Conservation (phyloP, 2,797 vertebrate species). For the Melanotaenia boesemani region DNA sequence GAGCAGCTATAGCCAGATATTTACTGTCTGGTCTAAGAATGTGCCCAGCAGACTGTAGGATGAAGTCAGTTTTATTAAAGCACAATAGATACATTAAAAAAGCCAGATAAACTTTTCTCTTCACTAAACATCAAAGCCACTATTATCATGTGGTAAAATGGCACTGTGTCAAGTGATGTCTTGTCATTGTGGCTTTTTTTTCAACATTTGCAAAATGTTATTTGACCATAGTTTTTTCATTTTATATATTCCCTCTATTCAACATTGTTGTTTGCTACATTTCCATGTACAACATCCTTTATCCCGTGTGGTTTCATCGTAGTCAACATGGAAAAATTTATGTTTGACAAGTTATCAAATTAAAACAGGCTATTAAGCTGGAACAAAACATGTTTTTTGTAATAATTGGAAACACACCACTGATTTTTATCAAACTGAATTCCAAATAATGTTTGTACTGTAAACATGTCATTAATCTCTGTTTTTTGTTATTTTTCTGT, state of each 20-base stretch:
- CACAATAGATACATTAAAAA: conserved; percentile 18
- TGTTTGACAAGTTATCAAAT: conserved; percentile 48
- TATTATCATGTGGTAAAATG: conserved; percentile 23
- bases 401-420: conserved; percentile 3
- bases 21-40: conserved; percentile 18
- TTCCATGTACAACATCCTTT: conserved; percentile 48
- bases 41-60: conserved; percentile 11
- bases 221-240: conserved; percentile 15
- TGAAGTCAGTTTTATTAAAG: conserved; percentile 24
- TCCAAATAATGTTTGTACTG: conserved; percentile 5
- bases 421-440: conserved; percentile 32
- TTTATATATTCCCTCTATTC: conserved; percentile 40
- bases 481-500: conserved; percentile 33
- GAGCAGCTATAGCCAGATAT: conserved; percentile 13
- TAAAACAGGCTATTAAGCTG: conserved; percentile 41
- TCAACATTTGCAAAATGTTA: conserved; percentile 6
- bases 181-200: conserved; percentile 44
- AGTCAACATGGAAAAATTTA: conserved; percentile 50
- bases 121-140: conserved; percentile 15
- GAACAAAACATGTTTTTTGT: conserved; percentile 34
- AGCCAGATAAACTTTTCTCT: conserved; percentile 28
- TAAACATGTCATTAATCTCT: conserved; percentile 67
- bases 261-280: conserved; percentile 38
- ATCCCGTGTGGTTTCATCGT: conserved; percentile 30
- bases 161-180: conserved; percentile 30